phyloP scores from a whole-genome alignment of 1,140 invertebrate species.

The Dolichoris vasculosae region DNA sequence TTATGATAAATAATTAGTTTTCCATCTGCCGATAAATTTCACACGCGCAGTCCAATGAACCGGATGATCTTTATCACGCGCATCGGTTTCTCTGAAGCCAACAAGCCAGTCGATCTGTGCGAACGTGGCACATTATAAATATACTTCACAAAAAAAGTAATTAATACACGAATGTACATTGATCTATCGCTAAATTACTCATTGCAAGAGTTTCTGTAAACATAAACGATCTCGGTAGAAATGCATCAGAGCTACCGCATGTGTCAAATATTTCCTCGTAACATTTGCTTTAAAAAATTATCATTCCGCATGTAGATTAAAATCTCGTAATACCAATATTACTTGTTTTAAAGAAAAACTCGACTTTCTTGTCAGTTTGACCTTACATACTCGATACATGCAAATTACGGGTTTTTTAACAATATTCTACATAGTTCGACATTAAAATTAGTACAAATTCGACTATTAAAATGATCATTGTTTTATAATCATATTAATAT shows the following conservation, averaged over 20 bases:
- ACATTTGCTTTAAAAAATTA: not conserved
- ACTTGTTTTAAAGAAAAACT: not conserved
- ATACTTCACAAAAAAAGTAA: not conserved
- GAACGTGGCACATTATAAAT: not conserved
- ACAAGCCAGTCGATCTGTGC: not conserved
- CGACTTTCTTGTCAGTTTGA: too few relatives aligned
- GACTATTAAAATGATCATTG: too few relatives aligned
- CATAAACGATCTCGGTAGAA: not conserved
- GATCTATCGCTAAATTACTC: constrained; percentile 48
- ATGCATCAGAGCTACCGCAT: not conserved
- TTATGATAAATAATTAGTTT: not conserved
- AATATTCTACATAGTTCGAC: too few relatives aligned
- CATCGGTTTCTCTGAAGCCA: not conserved
- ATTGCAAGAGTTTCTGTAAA: not conserved
- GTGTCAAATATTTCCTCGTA: too few relatives aligned
- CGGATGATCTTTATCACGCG: not conserved
- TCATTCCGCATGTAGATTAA: not conserved
- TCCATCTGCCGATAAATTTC: not conserved
- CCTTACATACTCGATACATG: too few relatives aligned
- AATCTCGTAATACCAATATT: not conserved
- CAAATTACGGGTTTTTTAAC: too few relatives aligned
- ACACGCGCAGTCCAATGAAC: constrained; percentile 8
- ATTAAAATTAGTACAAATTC: too few relatives aligned
- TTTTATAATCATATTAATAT: too few relatives aligned
- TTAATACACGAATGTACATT: not conserved